Base-by-base conservation (phyloP, 2,113 vertebrate genomes). In the Platysteira castanea region DNA sequence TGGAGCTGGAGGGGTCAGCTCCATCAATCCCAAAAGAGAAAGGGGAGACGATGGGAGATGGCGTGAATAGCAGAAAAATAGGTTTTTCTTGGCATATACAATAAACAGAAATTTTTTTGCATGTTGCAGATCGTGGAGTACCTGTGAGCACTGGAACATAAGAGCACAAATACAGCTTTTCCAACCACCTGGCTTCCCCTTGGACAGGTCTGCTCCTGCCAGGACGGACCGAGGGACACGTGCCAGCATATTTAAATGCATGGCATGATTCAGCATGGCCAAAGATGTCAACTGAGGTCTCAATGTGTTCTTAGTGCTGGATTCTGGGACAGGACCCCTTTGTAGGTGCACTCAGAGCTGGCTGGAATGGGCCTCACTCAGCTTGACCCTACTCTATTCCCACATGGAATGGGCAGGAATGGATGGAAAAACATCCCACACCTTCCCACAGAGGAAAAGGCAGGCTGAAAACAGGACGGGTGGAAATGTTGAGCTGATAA, bases 291-390 rank as follows among this genome's bases (percentile, higher is more conserved):
- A 46, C 46, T 4, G 28, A 81, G 59, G 64, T 73, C 50, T 77
- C n/a, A 8, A 22, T 1, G 4, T 17, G 13, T 2, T 1, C 80
- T 73, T 33, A 21, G 0, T 0, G 0, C 7, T 33, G 31, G 0
- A 28, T 57, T 94, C 86, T 3, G 1, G 53, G 37, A 65, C 17
- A 56, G 37, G 10, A 82, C 2, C 15, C 3, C 10, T 75, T 71
- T 15, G 11, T n/a, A 42, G 39, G 11, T 47, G 23, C 15, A 9
- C 33, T 90, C 46, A 59, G 54, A 61, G 47, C 22, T 71, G 7
- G 3, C 27, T 5, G 4, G 13, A 24, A 15, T 28, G 8, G 20
- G 44, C 13, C 13, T 46, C 22, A 22, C 4, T 75, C 39, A 87
- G 60, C 18, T 65, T 9, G 1, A 49, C 11, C 26, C 11, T 14